Percentiles rank a stretch among this genome's conserved stretches.
These are phyloP conservation scores for Pegea sp. DNA, from an alignment of 23 tunicate genomes.

Conservation along the genomic window DNA sequence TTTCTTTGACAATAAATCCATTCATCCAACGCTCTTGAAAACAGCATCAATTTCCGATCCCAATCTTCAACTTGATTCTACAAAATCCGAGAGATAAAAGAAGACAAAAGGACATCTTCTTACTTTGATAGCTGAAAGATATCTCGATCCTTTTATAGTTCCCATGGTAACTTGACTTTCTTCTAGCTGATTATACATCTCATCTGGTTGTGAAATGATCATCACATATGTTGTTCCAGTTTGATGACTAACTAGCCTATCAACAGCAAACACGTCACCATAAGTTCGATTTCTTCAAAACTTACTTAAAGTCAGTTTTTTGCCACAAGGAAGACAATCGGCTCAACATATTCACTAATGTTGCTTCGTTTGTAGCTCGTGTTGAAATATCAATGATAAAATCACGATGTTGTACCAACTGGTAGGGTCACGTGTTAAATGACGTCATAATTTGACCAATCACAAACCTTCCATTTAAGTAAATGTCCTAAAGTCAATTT, in stretches of 20 bases:
- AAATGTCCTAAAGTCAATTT: slow-evolving; percentile 62
- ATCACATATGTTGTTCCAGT: slow-evolving; percentile 30
- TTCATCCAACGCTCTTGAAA: slow-evolving; percentile 66
- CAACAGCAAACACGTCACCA: background rate
- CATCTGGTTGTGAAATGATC: slow-evolving; percentile 67
- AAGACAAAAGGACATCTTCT: background rate
- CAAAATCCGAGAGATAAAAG: background rate
- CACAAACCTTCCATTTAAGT: slow-evolving; percentile 50
- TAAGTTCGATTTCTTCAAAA: no score
- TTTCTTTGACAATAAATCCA: slow-evolving; percentile 91
- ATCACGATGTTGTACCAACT: slow-evolving; percentile 75
- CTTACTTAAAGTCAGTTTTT: slow-evolving; percentile 74
- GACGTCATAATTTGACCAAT: background rate
- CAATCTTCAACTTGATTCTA: slow-evolving; percentile 66
- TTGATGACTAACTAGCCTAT: slow-evolving; percentile 24
- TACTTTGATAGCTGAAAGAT: slow-evolving; percentile 76
- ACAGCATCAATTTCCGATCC: slow-evolving; percentile 65
- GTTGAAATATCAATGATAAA: slow-evolving; percentile 72
- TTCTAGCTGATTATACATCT: slow-evolving; percentile 59
- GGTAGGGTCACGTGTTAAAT: background rate
- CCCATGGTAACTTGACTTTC: slow-evolving; percentile 88
- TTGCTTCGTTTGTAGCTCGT: slow-evolving; percentile 83
- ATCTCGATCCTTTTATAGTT: slow-evolving; percentile 91
- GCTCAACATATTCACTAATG: slow-evolving; percentile 47
- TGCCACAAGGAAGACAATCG: slow-evolving; percentile 56